Base-by-base conservation (phyloP, 2,888 invertebrate genomes). In the Drosophila testacea region DNA sequence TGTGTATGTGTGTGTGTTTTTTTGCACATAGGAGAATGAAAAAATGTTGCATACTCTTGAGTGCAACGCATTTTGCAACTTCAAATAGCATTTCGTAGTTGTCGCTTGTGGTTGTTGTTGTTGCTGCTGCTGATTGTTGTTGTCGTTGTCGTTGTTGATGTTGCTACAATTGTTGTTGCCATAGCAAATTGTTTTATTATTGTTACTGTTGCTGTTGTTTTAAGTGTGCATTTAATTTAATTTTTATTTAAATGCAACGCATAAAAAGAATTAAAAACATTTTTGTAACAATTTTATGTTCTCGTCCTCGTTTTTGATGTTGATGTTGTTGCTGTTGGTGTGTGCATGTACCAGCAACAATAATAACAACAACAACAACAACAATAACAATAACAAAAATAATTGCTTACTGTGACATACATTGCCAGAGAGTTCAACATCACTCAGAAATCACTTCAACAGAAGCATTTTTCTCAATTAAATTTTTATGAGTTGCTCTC, bases 191-290 rank as follows among this genome's bases (percentile, higher is more conserved):
- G 69, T 63, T 55, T 64, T 55, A 22, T 62, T 56, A 50, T 22
- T 62, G 52, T 64, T 55, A 22, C 56, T 56, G 61, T 30, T 62
- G 52, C 46, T 62, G 54, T 59, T 66, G 71, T 61, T 78, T 73
- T 78, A 60, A 76, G 76, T 78, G 77, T 61, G 79, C 79, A 68
- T 78, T 88, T 79, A 83, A 88, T 88, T 88, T 85, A 85, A 83
- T 79, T 78, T 69, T 74, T 69, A 79, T 81, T 78, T 79, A 77
- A 79, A 75, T 79, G 76, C 64, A 68, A 39, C 60, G 67, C 68
- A 71, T 62, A 65, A 64, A 70, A 75, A 46, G 36, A 70, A 54
- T 74, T 52, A 77, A 60, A 76, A 62, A 64, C 57, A 57, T 48
- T 66, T 74, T 57, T 50, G 59, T 51, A 51, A 56, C 54, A 65